phyloP scores from a whole-genome alignment of 2,888 invertebrate genomes.

The Masnerella sp. region DNA sequence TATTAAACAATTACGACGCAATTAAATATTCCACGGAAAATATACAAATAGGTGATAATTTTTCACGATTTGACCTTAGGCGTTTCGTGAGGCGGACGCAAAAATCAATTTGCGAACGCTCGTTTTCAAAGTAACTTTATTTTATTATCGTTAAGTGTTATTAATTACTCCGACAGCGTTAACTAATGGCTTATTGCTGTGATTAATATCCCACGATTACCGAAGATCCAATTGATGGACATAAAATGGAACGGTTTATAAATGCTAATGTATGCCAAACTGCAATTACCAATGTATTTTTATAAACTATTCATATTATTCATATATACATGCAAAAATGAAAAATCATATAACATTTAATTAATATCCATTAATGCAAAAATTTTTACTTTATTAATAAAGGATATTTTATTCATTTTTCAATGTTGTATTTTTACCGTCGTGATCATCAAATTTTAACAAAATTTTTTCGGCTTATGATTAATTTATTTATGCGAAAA shows the following conservation, averaged over 20 bases:
- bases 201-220: no score
- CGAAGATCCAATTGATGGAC: conserved; percentile 1
- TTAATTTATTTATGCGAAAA: no score
- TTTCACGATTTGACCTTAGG: no score
- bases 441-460: no score
- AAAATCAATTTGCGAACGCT: background rate
- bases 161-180: conserved; percentile 5
- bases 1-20: background rate
- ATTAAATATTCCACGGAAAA: no score
- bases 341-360: background rate
- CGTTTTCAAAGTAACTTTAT: background rate
- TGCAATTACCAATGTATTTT: background rate
- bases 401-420: no score
- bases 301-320: background rate
- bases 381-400: no score
- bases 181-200: background rate
- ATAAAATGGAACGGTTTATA: background rate
- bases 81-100: background rate
- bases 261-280: conserved; percentile 9
- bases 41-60: no score
- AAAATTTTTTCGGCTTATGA: no score
- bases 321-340: background rate
- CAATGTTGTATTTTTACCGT: no score
- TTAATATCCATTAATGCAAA: no score
- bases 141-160: conserved; percentile 3